Percentiles rank a stretch among this genome's conserved stretches.
These are phyloP conservation scores for Crossocerus cetratus DNA, from an alignment of 2,888 invertebrate genomes.

Conservation along the genomic window DNA sequence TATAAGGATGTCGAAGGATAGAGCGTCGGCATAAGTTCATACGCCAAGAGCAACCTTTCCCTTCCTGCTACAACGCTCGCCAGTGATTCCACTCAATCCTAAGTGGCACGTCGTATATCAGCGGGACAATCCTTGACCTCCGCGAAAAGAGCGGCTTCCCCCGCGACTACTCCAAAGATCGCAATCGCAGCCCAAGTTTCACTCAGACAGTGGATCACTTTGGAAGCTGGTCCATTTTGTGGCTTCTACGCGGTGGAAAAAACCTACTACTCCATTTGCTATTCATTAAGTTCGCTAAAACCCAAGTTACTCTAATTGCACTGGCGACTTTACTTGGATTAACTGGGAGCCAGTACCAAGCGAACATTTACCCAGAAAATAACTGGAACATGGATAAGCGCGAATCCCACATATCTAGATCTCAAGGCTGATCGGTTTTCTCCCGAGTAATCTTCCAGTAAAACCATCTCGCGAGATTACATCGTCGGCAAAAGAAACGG, in stretches of 20 bases:
- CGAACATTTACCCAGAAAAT: conserved; percentile 25
- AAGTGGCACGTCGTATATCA: not conserved
- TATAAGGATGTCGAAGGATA: conserved; percentile 20
- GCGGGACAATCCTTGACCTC: conserved; percentile 17
- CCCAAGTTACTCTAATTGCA: no score
- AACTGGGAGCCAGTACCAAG: not conserved
- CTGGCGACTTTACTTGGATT: no score
- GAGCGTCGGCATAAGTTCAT: not conserved
- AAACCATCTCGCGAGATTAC: conserved; percentile 4
- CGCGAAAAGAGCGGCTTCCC: conserved; percentile 14
- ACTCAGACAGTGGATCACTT: no score
- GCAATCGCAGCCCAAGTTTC: not conserved
- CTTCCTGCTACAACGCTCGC: not conserved
- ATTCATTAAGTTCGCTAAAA: no score
- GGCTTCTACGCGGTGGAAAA: no score
- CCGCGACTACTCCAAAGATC: conserved; percentile 21
- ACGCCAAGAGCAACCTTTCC: conserved; percentile 19
- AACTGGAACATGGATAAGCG: conserved; percentile 31
- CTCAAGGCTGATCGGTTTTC: conserved; percentile 42
- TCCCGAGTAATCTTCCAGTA: conserved; percentile 27
- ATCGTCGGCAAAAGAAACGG: no score
- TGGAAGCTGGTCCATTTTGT: no score
- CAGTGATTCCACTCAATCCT: conserved; percentile 4
- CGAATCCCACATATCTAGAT: conserved; percentile 47
- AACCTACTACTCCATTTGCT: no score